Evolutionary conservation across 1,140 invertebrate genomes (phyloP).

Genomic region (Aphis gossypii): DNA sequence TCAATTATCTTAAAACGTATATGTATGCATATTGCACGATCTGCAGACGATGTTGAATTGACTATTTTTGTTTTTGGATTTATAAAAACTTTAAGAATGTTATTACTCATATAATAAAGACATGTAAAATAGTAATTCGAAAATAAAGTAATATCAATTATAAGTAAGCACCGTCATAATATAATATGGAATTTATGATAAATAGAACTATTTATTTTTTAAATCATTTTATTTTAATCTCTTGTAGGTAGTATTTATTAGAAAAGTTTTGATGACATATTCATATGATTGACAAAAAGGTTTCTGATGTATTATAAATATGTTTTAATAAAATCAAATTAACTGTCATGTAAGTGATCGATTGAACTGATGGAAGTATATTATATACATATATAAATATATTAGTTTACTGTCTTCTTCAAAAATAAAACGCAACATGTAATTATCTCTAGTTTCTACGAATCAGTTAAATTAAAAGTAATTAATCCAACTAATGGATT

Average conservation of each 20-base stretch:
- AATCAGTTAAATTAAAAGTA: neutral
- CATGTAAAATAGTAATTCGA: neutral
- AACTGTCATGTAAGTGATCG: neutral
- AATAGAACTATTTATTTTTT: neutral
- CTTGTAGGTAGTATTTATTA: neutral
- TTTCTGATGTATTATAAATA: neutral
- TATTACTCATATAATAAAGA: neutral
- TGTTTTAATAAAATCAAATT: slow-evolving; percentile 3
- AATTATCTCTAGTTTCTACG: neutral
- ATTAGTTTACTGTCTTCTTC: neutral
- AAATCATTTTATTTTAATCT: neutral
- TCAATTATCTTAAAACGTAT: neutral
- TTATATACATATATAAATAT: neutral
- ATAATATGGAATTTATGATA: neutral
- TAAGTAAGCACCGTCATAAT: neutral
- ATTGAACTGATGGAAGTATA: neutral
- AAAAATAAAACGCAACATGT: neutral
- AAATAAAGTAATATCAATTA: neutral
- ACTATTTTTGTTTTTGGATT: neutral
- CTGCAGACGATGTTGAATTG: neutral
- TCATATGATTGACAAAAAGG: neutral
- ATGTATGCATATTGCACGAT: neutral
- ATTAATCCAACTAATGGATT: neutral
- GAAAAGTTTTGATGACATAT: neutral
- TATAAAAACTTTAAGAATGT: neutral